These are phyloP conservation scores for Aspidoscelis tigris DNA, from an alignment of 2,113 vertebrate genomes.

Conservation along the genomic window DNA sequence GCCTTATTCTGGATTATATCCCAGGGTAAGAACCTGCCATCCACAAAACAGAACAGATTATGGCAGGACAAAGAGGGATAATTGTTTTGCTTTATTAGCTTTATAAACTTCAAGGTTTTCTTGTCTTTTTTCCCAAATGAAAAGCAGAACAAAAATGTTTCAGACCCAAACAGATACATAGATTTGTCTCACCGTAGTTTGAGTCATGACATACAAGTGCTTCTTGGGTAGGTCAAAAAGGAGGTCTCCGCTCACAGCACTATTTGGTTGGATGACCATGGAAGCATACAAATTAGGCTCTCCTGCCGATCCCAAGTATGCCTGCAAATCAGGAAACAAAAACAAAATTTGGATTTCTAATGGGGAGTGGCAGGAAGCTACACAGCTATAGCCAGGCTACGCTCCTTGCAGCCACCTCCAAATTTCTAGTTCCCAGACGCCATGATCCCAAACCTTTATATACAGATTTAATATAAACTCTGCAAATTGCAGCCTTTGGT, in stretches of 20 bases:
- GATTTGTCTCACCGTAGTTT: slow-evolving; percentile 80
- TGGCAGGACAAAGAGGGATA: no score
- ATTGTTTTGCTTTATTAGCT: no score
- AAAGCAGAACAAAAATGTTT: neutral
- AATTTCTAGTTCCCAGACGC: neutral
- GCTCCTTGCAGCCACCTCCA: neutral
- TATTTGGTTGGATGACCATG: slow-evolving; percentile 81
- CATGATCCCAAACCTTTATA: neutral
- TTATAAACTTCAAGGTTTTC: no score
- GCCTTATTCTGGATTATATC: no score
- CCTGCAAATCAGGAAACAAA: slow-evolving; percentile 72
- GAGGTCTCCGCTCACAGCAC: slow-evolving; percentile 88
- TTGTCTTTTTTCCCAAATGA: neutral
- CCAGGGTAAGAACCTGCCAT: no score
- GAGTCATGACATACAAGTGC: slow-evolving; percentile 93
- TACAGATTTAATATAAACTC: neutral
- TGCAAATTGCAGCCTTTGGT: neutral
- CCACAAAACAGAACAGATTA: no score
- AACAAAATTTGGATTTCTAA: neutral
- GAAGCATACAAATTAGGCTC: slow-evolving; percentile 83
- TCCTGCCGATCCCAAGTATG: slow-evolving; percentile 85
- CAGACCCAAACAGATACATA: neutral
- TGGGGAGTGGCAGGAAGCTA: neutral
- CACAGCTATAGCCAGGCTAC: neutral
- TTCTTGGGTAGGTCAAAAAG: slow-evolving; percentile 87